Base-by-base conservation (phyloP, 1,140 invertebrate genomes). In the Mylabris phalerata region DNA sequence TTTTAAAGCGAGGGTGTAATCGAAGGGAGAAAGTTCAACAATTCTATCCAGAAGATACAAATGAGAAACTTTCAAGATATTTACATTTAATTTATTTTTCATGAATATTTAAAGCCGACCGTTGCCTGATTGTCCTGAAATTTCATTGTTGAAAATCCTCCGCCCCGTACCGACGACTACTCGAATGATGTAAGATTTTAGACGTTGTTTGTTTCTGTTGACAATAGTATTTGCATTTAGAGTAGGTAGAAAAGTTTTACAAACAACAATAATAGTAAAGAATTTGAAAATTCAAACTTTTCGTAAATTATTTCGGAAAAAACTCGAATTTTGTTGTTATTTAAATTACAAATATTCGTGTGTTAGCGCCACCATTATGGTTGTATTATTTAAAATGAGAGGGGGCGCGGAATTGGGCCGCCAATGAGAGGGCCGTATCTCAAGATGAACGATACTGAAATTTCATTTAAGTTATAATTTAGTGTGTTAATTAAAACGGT, bases 401-500 rank as follows among this genome's bases (percentile, higher is more conserved):
- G 43, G 43, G 32, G n/a, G 9, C 19, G 43, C 41, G 41, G 41
- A 45, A 24, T 45, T 5, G 5, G 32, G 32, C 32, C 32, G 7
- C 32, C 32, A 32, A 32, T 32, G 32, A 32, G 32, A 2, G 7
- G 32, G 32, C 4, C 7, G 32, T 32, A 32, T 32, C 7, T 32
- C 32, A 32, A 66, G 64, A 70, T 70, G 67, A 67, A 70, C 65
- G 67, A 66, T 69, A 64, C 60, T 58, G 64, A 61, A 69, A 72
- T 71, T 71, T 70, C 68, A 69, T 73, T 71, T 67, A 70, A 64
- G 67, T 63, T 68, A 69, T 73, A 74, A 73, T 71, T 74, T 71
- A 71, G 64, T 63, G 66, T 69, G 67, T 73, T 74, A 74, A 74
- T 73, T 73, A 74, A 74, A 74, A 74, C 71, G 66, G 69, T 70